Base-by-base conservation (phyloP, 1,140 invertebrate species). In the Gryllus bimaculatus region DNA sequence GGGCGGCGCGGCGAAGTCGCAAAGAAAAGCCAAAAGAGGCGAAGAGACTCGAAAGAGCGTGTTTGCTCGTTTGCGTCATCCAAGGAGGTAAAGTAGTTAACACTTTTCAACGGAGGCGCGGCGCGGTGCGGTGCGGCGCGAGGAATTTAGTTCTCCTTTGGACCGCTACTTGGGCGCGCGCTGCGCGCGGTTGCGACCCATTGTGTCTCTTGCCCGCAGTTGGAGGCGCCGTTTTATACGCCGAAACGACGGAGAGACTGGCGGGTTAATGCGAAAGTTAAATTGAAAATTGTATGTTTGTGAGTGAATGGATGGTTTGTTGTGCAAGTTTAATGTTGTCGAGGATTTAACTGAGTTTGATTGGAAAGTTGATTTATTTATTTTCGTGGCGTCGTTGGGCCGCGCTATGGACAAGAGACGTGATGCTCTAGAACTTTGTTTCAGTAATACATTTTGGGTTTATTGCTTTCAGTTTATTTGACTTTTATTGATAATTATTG, bases 11-110 rank as follows among this genome's bases (percentile, higher is more conserved):
- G 26, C 26, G 26, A 5, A 39, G 26, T 2, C 26, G 26, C 26
- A 39, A 39, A 39, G 26, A 39, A 39, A 39, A 39, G 26, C 26
- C 26, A 39, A 39, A 39, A 39, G 26, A 0, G 54, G 54, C 18
- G 54, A 66, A 66, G 54, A 10, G 10, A 0, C 18, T 18, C 18
- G 7, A 66, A 66, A 66, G 54, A 10, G 54, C 54, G 10, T 66
- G 54, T 66, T 66, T 66, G 18, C 54, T 66, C 54, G 54, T 66
- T 66, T 66, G 54, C 18, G 10, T 66, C 54, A 13, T 10, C 10
- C 54, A 66, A 66, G 54, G 54, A 66, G 54, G 54, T 66, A 66
- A 66, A 66, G 54, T 66, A 66, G 54, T 66, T 66, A 66, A 66
- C 54, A 66, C 54, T 66, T 66, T 66, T 66, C 54, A 66, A 66